Conservation (phyloP, 2,797 vertebrate species). For the Orestias chungarensis region DNA sequence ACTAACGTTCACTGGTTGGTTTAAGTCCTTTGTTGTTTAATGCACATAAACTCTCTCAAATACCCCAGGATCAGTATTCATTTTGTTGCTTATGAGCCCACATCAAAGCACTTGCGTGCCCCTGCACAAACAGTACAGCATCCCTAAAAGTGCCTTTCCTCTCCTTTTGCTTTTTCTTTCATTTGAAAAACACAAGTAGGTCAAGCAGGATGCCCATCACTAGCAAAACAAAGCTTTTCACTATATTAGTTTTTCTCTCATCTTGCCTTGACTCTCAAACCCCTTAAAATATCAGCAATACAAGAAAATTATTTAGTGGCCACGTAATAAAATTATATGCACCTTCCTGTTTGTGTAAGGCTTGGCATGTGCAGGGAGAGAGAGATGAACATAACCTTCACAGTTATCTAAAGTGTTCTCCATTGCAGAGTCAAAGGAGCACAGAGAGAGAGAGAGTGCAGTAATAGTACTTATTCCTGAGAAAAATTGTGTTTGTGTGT, state of each 20-base stretch:
- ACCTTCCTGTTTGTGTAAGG: constrained; percentile 52
- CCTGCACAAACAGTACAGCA: constrained; percentile 34
- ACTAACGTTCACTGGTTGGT: constrained; percentile 39
- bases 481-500: constrained; percentile 44
- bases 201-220: constrained; percentile 31
- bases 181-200: constrained; percentile 48
- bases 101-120: constrained; percentile 53
- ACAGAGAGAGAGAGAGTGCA: constrained; percentile 31
- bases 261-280: constrained; percentile 28
- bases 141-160: constrained; percentile 33
- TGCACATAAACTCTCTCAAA: constrained; percentile 26
- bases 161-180: constrained; percentile 20
- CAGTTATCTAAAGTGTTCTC: constrained; percentile 40
- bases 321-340: constrained; percentile 30
- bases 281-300: constrained; percentile 23
- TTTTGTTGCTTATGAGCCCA: constrained; percentile 56
- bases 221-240: constrained; percentile 20
- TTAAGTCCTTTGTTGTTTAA: constrained; percentile 41
- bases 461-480: constrained; percentile 55
- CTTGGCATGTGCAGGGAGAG: constrained; percentile 16
- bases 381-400: constrained; percentile 50
- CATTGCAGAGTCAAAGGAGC: constrained; percentile 36
- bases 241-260: constrained; percentile 11
- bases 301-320: constrained; percentile 17
- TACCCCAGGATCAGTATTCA: constrained; percentile 39